phyloP scores from a whole-genome alignment of 1,140 invertebrate genomes.

The Drosophila suzukii region DNA sequence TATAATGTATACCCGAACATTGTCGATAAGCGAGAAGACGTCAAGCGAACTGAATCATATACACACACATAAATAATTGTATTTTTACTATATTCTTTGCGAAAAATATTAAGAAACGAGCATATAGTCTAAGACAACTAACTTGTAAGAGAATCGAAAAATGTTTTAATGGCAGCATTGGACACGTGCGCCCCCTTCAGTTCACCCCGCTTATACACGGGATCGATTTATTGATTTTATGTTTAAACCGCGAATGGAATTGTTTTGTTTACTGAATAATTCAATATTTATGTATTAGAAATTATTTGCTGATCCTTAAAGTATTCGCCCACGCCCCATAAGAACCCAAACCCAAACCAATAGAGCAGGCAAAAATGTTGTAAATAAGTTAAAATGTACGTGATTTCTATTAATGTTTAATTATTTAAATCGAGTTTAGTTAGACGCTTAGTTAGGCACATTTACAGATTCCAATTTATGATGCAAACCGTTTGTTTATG shows the following conservation, averaged over 20 bases:
- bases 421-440: constrained; percentile 60
- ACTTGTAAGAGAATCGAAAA: constrained; percentile 23
- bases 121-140: constrained; percentile 40
- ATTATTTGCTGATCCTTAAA: constrained; percentile 32
- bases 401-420: constrained; percentile 42
- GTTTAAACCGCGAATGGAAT: constrained; percentile 14
- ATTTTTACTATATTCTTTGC: constrained; percentile 52
- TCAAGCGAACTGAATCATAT: constrained; percentile 73
- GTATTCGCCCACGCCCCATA: constrained; percentile 19
- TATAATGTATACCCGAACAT: constrained; percentile 32
- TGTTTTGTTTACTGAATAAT: constrained; percentile 30
- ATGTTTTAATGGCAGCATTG: constrained; percentile 34
- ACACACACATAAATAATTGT: constrained; percentile 49
- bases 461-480: constrained; percentile 64
- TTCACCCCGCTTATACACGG: constrained; percentile 8
- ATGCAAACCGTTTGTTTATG: constrained; percentile 32
- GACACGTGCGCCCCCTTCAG: constrained; percentile 11
- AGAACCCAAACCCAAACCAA: background rate
- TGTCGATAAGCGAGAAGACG: constrained; percentile 48
- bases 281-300: constrained; percentile 30
- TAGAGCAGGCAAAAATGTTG: constrained; percentile 27
- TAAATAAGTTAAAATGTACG: constrained; percentile 56
- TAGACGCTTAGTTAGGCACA: constrained; percentile 65
- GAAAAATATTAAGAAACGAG: constrained; percentile 35
- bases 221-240: constrained; percentile 34